Percentiles rank a stretch among this genome's conserved stretches.
Conservation (phyloP, 2,888 invertebrate genomes). For the Camponotus fellah region DNA sequence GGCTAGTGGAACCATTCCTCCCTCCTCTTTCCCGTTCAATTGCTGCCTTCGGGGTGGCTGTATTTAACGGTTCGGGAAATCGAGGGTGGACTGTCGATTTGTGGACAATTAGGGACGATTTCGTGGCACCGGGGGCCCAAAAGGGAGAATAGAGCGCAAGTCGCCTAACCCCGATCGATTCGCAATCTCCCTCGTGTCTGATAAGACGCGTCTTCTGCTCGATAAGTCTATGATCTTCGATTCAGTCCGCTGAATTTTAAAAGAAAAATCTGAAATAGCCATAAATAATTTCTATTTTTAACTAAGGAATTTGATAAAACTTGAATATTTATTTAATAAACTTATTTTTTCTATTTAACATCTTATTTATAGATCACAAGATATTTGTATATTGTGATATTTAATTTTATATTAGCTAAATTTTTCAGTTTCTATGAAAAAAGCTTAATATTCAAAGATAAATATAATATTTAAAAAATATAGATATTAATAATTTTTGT, state of each 20-base stretch:
- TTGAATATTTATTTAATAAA: not conserved
- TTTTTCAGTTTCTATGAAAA: not conserved
- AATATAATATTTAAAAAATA: not conserved
- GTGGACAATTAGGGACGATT: slow-evolving; percentile 83
- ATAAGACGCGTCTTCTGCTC: slow-evolving; percentile 18
- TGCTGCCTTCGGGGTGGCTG: slow-evolving; percentile 66
- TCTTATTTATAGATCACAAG: not conserved
- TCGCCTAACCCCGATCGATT: slow-evolving; percentile 28
- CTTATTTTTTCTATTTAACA: not conserved
- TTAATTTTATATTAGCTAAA: not conserved
- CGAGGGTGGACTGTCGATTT: slow-evolving; percentile 80
- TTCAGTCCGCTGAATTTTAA: not conserved
- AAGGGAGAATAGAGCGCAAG: not conserved
- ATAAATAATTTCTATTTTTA: not conserved
- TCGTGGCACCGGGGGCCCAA: slow-evolving; percentile 25
- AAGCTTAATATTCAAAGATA: not conserved
- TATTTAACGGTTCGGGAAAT: slow-evolving; percentile 77
- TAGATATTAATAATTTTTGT: not conserved
- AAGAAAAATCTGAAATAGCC: not conserved
- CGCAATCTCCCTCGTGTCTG: not conserved
- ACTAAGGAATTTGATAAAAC: not conserved
- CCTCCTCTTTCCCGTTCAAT: slow-evolving; percentile 37
- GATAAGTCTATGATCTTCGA: not conserved
- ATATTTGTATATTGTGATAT: not conserved
- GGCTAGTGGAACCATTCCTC: slow-evolving; percentile 58